phyloP scores from a whole-genome alignment of 2,888 invertebrate species.

The Macrophya annulata region DNA sequence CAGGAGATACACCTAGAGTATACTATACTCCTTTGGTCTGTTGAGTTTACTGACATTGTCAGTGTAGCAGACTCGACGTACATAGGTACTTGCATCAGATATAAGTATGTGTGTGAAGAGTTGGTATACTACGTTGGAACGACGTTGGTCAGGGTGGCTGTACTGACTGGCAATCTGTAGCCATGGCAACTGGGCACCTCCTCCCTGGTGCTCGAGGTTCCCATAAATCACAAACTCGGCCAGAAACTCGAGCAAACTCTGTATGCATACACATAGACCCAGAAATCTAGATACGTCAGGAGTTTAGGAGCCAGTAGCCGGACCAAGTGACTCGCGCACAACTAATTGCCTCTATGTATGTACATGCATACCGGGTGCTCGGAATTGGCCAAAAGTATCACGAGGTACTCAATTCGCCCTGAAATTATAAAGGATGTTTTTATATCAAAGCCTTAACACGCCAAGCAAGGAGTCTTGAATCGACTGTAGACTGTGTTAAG shows the following conservation, averaged over 20 bases:
- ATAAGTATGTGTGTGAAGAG: slow-evolving; percentile 17
- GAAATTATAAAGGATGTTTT: background rate
- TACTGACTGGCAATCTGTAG: slow-evolving; percentile 55
- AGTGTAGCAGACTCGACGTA: slow-evolving; percentile 22
- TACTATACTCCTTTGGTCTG: slow-evolving; percentile 21
- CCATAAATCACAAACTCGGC: slow-evolving; percentile 73
- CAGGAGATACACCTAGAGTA: slow-evolving; percentile 33
- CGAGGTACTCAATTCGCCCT: background rate
- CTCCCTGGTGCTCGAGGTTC: slow-evolving; percentile 65
- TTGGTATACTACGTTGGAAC: slow-evolving; percentile 27
- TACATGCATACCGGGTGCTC: slow-evolving; percentile 39
- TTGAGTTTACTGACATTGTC: slow-evolving; percentile 28
- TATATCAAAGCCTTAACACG: background rate
- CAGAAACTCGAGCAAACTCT: slow-evolving; percentile 48
- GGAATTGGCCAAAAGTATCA: background rate
- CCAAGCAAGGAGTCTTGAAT: background rate
- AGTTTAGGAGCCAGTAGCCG: slow-evolving; percentile 36
- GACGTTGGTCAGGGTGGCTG: slow-evolving; percentile 42
- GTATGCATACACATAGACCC: slow-evolving; percentile 59
- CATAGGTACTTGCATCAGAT: slow-evolving; percentile 2
- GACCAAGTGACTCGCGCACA: slow-evolving; percentile 30
- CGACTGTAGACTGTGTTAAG: background rate
- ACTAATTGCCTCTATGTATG: slow-evolving; percentile 31
- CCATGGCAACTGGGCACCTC: slow-evolving; percentile 70
- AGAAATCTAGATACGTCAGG: slow-evolving; percentile 70